phyloP scores from a whole-genome alignment of 2,113 vertebrate species.

The Labeo rohita region DNA sequence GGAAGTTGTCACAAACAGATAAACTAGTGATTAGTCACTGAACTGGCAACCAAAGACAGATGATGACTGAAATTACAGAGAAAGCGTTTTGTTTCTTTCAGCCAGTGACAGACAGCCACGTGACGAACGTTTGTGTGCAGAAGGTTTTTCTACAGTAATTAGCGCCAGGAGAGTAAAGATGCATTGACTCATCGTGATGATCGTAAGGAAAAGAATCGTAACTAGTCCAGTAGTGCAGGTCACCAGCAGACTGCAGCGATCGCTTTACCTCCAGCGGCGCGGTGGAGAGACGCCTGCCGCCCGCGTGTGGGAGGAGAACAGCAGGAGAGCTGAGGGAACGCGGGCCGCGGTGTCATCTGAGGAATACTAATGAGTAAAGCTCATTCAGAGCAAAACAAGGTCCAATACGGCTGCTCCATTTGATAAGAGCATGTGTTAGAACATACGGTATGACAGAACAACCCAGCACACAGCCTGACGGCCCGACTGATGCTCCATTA shows the following conservation, averaged over 20 bases:
- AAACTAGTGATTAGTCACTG: not conserved
- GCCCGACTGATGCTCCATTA: not conserved
- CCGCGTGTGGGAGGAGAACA: not conserved
- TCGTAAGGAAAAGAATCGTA: not conserved
- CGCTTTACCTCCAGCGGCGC: not conserved
- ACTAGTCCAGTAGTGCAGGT: not conserved
- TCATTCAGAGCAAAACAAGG: not conserved
- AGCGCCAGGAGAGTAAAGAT: not conserved
- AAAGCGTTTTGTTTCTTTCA: not conserved
- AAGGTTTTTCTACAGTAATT: not conserved
- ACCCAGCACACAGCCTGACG: not conserved
- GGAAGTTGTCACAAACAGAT: not conserved
- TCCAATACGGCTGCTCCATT: not conserved
- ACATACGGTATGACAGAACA: not conserved
- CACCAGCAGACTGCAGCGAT: not conserved
- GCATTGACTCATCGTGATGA: not conserved
- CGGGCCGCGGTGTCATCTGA: not conserved
- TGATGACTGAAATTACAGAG: not conserved
- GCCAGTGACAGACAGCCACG: not conserved
- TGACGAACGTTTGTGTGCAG: not conserved
- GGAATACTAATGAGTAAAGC: not conserved
- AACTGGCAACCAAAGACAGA: not conserved
- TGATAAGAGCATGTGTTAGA: not conserved
- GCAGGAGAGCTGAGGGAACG: not conserved
- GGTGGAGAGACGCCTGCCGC: not conserved